Evolutionary conservation across 2,113 vertebrate species (phyloP), one percentile per base, ranked within the genome.

Genomic region (Zapus hudsonius): DNA sequence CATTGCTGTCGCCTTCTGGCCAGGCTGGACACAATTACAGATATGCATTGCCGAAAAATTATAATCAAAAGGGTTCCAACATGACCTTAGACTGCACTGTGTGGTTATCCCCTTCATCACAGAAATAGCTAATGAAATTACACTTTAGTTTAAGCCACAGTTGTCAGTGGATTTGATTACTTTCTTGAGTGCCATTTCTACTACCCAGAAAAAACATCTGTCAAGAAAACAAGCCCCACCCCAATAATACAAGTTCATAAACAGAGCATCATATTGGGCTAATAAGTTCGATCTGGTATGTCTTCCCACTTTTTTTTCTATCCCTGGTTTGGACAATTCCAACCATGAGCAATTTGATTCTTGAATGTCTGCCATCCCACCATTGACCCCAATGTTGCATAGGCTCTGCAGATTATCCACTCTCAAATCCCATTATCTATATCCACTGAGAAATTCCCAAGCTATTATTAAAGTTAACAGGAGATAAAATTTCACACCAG

Each of bases 181-280:
- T 78, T 94, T 85, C 9, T 2, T 36, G 16, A 87, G 16, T 90
- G 59, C 36, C 63, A 89, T 64, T 89, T 75, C 52, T 36, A 92
- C 25, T 89, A 29, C 27, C 22, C 2, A 23, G 47, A 92, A 84
- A 92, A 36, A 40, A 81, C 85, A 70, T 67, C 31, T 76, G 36
- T 75, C 16, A 84, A 75, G 61, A 63, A 67, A 81, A 44, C 22
- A 75, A 47, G 52, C 3, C 36, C 3, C 9, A 31, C 2, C 82
- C 74, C 63, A 70, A 85, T 33, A 57, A 61, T 57, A 2, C 36
- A 59, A 87, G 20, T 66, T 13, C 55, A 52, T 66, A 69, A 91
- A 69, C 0, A 52, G 36, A 89, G 20, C 23, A 69, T 42, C 38
- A 17, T 83, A 40, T 89, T 57, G 87, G 25, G 23, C 2, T 36